Evolutionary conservation across 92 coral and sea anemone genomes (phyloP).

Genomic region (Porites evermanni): DNA sequence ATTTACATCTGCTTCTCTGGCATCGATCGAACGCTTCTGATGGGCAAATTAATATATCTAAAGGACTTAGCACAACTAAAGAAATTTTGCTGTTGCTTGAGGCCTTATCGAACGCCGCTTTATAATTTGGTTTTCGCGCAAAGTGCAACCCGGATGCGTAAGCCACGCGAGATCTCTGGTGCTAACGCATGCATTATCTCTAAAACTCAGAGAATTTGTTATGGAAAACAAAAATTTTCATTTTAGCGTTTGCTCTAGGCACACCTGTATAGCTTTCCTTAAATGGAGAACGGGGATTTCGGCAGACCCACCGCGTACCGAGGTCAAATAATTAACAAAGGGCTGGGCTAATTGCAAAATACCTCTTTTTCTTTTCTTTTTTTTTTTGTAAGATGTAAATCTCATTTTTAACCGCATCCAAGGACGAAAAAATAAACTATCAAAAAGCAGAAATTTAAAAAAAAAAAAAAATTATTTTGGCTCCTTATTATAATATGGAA

Average conservation of each 20-base stretch:
- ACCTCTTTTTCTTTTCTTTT: not conserved
- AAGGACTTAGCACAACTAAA: constrained; percentile 29
- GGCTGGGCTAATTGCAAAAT: constrained; percentile 4
- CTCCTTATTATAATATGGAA: not conserved
- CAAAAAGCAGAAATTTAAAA: not conserved
- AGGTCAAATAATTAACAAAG: not conserved
- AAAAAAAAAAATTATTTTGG: constrained; percentile 16
- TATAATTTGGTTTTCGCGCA: not conserved
- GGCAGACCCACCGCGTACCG: constrained; percentile 21
- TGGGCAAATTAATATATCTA: constrained; percentile 76
- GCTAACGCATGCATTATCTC: constrained; percentile 7
- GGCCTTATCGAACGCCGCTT: not conserved
- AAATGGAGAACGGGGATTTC: constrained; percentile 45
- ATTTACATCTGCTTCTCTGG: constrained; percentile 84
- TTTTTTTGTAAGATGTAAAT: not conserved
- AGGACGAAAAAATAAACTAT: not conserved
- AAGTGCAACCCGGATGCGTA: not conserved
- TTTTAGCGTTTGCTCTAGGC: not conserved
- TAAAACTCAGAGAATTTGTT: constrained; percentile 9
- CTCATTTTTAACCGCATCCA: constrained; percentile 13
- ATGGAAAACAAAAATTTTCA: constrained; percentile 11
- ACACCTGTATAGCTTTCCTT: constrained; percentile 37
- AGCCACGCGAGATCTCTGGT: not conserved
- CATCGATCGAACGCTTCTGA: constrained; percentile 41
- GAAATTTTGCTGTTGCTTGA: not conserved